Evolutionary conservation across 2,888 invertebrate species (phyloP).

Genomic region (Catocala nupta): DNA sequence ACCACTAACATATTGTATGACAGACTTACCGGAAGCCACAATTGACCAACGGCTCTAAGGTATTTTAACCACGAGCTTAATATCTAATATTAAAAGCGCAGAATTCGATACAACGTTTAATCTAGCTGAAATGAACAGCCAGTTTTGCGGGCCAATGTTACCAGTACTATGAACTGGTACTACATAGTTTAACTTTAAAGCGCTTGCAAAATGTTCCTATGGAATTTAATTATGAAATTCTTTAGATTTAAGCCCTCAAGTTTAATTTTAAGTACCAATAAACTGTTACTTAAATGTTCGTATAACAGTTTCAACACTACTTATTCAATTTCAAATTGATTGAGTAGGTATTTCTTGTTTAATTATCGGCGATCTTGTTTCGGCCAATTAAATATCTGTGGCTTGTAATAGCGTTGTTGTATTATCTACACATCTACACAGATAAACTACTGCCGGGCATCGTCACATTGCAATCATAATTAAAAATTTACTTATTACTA

Average conservation of each 20-base stretch:
- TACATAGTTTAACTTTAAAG: conserved; percentile 31
- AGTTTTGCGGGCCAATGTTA: conserved; percentile 5
- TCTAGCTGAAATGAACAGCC: not conserved
- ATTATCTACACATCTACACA: no score
- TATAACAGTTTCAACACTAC: conserved; percentile 1
- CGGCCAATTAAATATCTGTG: no score
- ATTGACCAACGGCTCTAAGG: no score
- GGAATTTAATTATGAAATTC: conserved; percentile 39
- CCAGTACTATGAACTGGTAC: conserved; percentile 10
- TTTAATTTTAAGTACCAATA: conserved; percentile 22
- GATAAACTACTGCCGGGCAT: no score
- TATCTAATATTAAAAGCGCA: not conserved
- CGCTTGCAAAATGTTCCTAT: conserved; percentile 21
- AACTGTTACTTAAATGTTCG: not conserved
- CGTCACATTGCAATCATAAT: no score
- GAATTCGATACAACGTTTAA: not conserved
- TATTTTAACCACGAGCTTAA: no score
- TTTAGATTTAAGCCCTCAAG: conserved; percentile 7
- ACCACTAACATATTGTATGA: no score
- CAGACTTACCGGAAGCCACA: no score
- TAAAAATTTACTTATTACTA: no score
- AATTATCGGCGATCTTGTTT: no score
- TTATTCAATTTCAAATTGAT: not conserved
- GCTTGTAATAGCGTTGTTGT: no score
- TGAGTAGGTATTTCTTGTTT: not conserved